Conservation (phyloP, 2,888 invertebrate species). For the Leptopilina syphax region DNA sequence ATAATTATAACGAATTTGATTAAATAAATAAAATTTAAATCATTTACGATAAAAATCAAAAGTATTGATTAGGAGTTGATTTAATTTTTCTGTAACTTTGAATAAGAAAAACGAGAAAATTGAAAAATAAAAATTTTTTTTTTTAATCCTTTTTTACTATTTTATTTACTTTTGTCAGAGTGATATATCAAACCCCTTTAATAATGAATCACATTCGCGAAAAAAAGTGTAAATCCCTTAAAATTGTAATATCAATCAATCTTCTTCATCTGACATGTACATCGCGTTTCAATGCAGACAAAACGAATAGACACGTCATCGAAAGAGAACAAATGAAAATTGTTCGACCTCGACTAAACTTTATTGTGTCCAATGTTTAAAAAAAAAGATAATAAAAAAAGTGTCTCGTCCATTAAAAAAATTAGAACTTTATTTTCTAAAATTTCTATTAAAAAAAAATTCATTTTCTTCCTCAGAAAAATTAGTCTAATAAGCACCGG, state of each 20-base stretch:
- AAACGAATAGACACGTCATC: slow-evolving; percentile 52
- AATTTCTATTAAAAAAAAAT: background rate
- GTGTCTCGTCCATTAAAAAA: slow-evolving; percentile 4
- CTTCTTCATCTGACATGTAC: slow-evolving; percentile 55
- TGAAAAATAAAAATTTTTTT: background rate
- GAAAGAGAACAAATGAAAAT: slow-evolving; percentile 54
- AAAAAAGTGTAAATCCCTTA: slow-evolving; percentile 51
- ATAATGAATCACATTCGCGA: slow-evolving; percentile 16
- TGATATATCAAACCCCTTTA: background rate
- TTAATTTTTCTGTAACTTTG: background rate
- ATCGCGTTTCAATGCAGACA: slow-evolving; percentile 53
- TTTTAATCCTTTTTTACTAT: background rate
- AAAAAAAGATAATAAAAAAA: background rate
- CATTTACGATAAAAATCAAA: no score
- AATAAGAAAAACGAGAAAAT: background rate
- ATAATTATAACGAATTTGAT: no score
- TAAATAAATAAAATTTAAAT: no score
- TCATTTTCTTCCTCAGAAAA: background rate
- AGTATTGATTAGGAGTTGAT: background rate
- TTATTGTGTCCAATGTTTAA: slow-evolving; percentile 2
- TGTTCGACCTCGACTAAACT: slow-evolving; percentile 51
- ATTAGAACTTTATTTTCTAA: background rate
- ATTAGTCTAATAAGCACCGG: no score
- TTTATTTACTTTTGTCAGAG: background rate
- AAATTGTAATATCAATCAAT: slow-evolving; percentile 55